Evolutionary conservation across 2,888 invertebrate genomes (phyloP).

Genomic region (Perithous albicinctus): DNA sequence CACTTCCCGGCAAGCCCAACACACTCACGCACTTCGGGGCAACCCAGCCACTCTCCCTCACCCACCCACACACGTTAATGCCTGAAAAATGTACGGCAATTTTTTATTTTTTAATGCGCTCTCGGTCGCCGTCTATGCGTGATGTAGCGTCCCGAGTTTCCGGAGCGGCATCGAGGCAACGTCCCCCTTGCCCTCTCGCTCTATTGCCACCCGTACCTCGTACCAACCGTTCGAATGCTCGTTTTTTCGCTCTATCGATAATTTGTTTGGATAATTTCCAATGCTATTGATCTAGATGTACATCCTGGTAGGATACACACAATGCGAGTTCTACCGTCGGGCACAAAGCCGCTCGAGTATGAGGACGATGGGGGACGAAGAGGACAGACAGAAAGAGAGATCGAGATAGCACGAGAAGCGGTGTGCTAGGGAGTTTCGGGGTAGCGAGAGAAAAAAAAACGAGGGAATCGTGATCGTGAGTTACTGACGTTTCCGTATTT

Average conservation of each 20-base stretch:
- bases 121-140: constrained; percentile 78
- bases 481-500: constrained; percentile 83
- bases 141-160: constrained; percentile 81
- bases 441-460: constrained; percentile 47
- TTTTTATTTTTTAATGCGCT: constrained; percentile 84
- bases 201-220: constrained; percentile 32
- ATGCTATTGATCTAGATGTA: constrained; percentile 85
- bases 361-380: constrained; percentile 56
- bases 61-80: constrained; percentile 80
- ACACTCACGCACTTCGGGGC: constrained; percentile 48
- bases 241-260: constrained; percentile 81
- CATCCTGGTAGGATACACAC: constrained; percentile 83
- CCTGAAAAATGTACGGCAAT: constrained; percentile 85
- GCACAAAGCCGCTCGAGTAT: constrained; percentile 64
- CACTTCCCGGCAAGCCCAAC: constrained; percentile 70
- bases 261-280: constrained; percentile 85
- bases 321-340: constrained; percentile 77
- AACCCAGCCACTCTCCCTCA: constrained; percentile 37
- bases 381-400: constrained; percentile 55
- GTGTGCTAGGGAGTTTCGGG: constrained; percentile 34
- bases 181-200: constrained; percentile 20
- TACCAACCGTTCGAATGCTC: constrained; percentile 21
- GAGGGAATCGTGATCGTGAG: constrained; percentile 79
- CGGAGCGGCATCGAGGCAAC: constrained; percentile 70
- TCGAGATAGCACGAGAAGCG: constrained; percentile 53